Conservation (phyloP, 1,140 invertebrate genomes). For the Heliconius eleuchia region DNA sequence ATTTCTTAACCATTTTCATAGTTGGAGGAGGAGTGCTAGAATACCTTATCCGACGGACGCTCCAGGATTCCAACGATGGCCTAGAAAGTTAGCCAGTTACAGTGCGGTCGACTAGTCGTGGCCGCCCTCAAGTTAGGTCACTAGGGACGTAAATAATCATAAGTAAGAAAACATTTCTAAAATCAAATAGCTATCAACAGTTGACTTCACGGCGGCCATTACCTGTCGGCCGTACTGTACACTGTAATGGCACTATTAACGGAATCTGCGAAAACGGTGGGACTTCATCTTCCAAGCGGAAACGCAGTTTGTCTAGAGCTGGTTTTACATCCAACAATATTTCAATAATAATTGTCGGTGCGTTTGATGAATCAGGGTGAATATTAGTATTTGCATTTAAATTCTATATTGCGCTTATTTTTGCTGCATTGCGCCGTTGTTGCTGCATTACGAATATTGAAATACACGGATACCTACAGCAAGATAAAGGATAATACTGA, state of each 20-base stretch:
- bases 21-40: constrained; percentile 15
- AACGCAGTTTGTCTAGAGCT: constrained; percentile 29
- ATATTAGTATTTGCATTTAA: constrained; percentile 10
- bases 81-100: constrained; percentile 30
- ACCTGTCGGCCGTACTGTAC: not conserved
- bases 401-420: not conserved
- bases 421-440: not conserved
- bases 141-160: no score
- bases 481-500: no score
- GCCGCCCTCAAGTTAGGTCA: no score
- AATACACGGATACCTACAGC: not conserved
- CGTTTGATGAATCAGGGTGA: not conserved
- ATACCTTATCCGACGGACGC: constrained; percentile 32
- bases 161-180: no score
- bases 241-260: constrained; percentile 33
- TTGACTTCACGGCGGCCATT: no score
- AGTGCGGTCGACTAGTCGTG: no score
- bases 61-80: constrained; percentile 34
- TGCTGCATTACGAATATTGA: not conserved
- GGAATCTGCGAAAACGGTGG: constrained; percentile 21
- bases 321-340: constrained; percentile 31
- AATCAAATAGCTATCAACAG: no score
- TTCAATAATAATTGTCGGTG: constrained; percentile 31
- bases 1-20: constrained; percentile 22
- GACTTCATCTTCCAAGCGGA: constrained; percentile 30